These are phyloP conservation scores for Salarias fasciatus DNA, from an alignment of 2,797 vertebrate genomes.

Conservation along the genomic window DNA sequence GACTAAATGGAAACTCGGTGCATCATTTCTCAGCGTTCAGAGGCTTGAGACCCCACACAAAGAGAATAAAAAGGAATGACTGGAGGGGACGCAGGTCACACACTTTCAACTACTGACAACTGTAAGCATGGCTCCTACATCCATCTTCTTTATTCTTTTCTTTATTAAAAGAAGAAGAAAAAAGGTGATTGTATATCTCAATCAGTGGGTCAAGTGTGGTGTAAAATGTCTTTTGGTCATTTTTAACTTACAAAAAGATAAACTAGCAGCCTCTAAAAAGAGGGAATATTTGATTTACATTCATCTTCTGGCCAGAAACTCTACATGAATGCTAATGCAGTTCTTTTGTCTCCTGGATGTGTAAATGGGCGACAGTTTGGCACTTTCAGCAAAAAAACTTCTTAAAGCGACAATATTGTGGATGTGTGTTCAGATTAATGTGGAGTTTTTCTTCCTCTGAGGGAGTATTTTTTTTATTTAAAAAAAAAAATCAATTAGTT, in stretches of 20 bases:
- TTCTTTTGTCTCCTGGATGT: constrained; percentile 20
- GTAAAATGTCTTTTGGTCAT: background rate
- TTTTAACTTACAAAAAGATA: background rate
- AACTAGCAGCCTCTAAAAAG: background rate
- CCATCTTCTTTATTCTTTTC: background rate
- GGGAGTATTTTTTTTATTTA: too few relatives aligned
- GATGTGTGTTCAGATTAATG: background rate
- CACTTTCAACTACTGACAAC: constrained; percentile 15
- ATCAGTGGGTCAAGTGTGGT: background rate
- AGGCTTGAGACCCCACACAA: constrained; percentile 22
- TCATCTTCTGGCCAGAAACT: constrained; percentile 13
- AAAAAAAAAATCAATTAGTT: constrained; percentile 8
- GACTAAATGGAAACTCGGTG: constrained; percentile 23
- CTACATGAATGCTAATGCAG: constrained; percentile 20
- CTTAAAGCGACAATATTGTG: constrained; percentile 2
- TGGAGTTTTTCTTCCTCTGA: background rate
- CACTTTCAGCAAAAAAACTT: constrained; percentile 15
- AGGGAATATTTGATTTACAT: constrained; percentile 30
- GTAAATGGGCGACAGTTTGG: constrained; percentile 18
- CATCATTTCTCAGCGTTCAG: constrained; percentile 13
- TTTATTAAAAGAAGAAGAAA: background rate
- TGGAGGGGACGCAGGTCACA: constrained; percentile 7
- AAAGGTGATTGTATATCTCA: background rate
- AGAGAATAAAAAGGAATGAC: constrained; percentile 32
- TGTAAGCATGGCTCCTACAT: background rate